A percentile compares a stretch with the other conserved stretches of the same genome.
Conservation (phyloP, 2,113 vertebrate genomes). For the Lampris incognitus region DNA sequence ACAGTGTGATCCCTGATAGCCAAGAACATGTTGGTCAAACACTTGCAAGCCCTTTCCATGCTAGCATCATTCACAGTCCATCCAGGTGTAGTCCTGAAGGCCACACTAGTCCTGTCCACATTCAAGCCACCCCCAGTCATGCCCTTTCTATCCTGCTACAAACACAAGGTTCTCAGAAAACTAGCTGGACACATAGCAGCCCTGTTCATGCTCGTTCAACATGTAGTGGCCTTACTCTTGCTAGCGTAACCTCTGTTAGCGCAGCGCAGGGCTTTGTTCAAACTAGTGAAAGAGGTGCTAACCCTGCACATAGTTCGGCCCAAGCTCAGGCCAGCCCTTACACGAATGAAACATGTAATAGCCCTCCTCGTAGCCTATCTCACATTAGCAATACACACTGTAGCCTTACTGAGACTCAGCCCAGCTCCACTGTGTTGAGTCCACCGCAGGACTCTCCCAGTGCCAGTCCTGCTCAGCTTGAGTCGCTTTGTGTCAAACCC, state of each 20-base stretch:
- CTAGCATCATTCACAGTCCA: slow-evolving; percentile 26
- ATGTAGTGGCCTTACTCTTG: neutral
- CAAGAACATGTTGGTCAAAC: slow-evolving; percentile 13
- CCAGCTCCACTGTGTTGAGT: neutral
- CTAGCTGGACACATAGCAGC: slow-evolving; percentile 6
- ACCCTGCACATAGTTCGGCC: neutral
- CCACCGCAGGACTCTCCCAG: slow-evolving; percentile 2
- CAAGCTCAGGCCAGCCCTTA: neutral
- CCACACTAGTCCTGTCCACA: slow-evolving; percentile 62
- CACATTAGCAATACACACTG: slow-evolving; percentile 17
- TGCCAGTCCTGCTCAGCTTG: neutral
- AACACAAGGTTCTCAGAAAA: slow-evolving; percentile 33
- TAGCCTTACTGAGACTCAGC: neutral
- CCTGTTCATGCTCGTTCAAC: slow-evolving; percentile 27
- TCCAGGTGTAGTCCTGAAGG: slow-evolving; percentile 63
- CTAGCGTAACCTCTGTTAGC: slow-evolving; percentile 20
- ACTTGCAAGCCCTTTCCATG: neutral
- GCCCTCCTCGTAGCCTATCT: slow-evolving; percentile 40
- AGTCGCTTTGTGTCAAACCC: neutral
- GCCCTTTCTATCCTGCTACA: slow-evolving; percentile 33
- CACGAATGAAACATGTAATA: neutral
- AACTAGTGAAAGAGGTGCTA: neutral
- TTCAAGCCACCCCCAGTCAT: slow-evolving; percentile 26
- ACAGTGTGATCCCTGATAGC: slow-evolving; percentile 18
- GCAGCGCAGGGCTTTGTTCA: neutral